Conservation (phyloP, 2,888 invertebrate genomes). For the Lapara coniferarum region DNA sequence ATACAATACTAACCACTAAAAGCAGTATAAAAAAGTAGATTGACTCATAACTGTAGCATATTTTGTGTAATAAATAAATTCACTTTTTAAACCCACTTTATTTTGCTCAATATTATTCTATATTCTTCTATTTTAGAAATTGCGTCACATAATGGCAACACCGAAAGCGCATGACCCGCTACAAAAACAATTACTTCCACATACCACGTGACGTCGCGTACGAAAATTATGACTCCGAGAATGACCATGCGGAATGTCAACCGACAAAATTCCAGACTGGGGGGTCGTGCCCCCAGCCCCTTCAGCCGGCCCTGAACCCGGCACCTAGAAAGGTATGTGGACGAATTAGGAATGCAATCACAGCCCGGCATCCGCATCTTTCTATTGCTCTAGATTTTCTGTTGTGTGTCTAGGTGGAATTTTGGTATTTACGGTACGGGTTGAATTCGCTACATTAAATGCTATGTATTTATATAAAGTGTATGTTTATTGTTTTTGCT, state of each 20-base stretch:
- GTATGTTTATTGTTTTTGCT: background rate
- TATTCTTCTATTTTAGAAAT: background rate
- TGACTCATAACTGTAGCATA: too few relatives aligned
- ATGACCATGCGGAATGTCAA: slow-evolving; percentile 79
- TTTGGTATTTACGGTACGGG: slow-evolving; percentile 10
- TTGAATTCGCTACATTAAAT: background rate
- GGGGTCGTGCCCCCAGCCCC: slow-evolving; percentile 40
- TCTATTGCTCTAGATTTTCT: slow-evolving; percentile 31
- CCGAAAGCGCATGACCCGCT: slow-evolving; percentile 5
- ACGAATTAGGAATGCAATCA: slow-evolving; percentile 66
- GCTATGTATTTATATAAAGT: background rate
- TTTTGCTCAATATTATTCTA: background rate
- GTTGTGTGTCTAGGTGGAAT: slow-evolving; percentile 9
- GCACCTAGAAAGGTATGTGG: slow-evolving; percentile 62
- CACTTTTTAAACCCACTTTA: too few relatives aligned
- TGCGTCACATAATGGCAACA: background rate
- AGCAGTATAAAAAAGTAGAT: too few relatives aligned
- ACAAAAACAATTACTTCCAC: slow-evolving; percentile 63
- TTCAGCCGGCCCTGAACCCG: slow-evolving; percentile 34
- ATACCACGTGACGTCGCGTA: slow-evolving; percentile 53
- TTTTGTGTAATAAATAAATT: too few relatives aligned
- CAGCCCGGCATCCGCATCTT: slow-evolving; percentile 46
- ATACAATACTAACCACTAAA: too few relatives aligned
- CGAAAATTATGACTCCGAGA: slow-evolving; percentile 73
- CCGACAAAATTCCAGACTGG: slow-evolving; percentile 63